Base-by-base conservation (phyloP, 2,888 invertebrate genomes). In the Archips crataeganus region DNA sequence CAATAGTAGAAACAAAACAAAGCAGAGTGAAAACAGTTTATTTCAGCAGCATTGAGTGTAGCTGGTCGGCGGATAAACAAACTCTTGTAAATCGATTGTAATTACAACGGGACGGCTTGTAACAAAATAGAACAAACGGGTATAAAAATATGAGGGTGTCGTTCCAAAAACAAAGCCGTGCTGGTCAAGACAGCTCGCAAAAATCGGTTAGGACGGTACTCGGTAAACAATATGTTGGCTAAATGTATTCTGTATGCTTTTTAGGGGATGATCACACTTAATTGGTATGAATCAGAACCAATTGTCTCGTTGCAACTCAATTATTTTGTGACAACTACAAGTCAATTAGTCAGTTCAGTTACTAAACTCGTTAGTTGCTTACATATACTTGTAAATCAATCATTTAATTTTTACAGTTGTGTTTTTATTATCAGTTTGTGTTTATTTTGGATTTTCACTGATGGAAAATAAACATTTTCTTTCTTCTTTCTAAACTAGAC, bases 91-190 rank as follows among this genome's bases (percentile, higher is more conserved):
- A 87, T 85, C 84, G 82, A 85, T 85, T 86, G 87, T 87, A 88
- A 89, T 89, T 87, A 85, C 85, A 83, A 85, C 84, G 80, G 79
- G 79, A 84, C 82, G 80, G 83, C 81, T 81, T 86, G 84, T 88
- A 85, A 78, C 82, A 86, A 87, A 89, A 87, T 82, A 86, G 79
- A 79, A 83, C 86, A 85, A 75, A 79, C 81, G 84, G 84, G 79
- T 83, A 84, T 74, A 85, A 87, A 89, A 90, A 90, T 87, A 89
- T 78, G 79, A 84, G 91, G 87, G 83, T 75, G 79, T 76, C 76
- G 78, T 79, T 85, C 80, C 77, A 83, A 87, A 87, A 90, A 89
- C 84, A 88, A 77, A 78, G 66, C 15, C 45, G 45, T 4, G 32
- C 51, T 59, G 73, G 69, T 64, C 73, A 73, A 73, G 73, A 73